Evolutionary conservation across 53 echinoderm and acorn worm species (phyloP).

Genomic region (Zoroaster sp.): DNA sequence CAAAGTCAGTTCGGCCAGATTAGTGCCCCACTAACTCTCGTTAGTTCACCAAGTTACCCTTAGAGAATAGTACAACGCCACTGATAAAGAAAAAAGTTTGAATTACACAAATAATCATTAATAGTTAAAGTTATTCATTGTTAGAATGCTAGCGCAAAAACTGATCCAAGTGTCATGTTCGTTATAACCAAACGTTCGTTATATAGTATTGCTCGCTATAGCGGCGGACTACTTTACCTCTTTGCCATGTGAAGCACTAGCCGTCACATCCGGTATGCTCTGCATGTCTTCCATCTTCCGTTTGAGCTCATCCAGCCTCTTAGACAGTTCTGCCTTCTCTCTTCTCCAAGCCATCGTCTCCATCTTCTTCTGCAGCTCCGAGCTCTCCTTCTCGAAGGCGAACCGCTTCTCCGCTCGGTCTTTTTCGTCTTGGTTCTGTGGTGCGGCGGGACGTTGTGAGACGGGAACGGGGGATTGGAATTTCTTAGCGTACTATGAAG

Average conservation of each 20-base stretch:
- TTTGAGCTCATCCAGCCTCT: slow-evolving; percentile 78
- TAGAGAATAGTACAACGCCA: too few species aligned
- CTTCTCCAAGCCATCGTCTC: slow-evolving; percentile 79
- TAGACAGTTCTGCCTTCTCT: slow-evolving; percentile 78
- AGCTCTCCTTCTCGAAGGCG: slow-evolving; percentile 77
- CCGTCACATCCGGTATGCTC: slow-evolving; percentile 10
- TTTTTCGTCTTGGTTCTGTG: slow-evolving; percentile 73
- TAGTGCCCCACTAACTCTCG: too few species aligned
- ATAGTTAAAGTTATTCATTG: too few species aligned
- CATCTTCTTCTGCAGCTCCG: slow-evolving; percentile 86
- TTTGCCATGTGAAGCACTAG: slow-evolving; percentile 5
- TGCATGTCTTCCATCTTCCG: slow-evolving; percentile 74
- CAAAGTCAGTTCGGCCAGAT: too few species aligned
- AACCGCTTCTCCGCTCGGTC: slow-evolving; percentile 64
- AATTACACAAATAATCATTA: too few species aligned
- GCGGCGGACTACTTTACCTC: not conserved
- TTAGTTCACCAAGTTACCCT: too few species aligned
- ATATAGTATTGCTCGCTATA: too few species aligned
- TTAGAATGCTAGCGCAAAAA: too few species aligned
- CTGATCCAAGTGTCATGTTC: too few species aligned
- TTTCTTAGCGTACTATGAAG: slow-evolving; percentile 42
- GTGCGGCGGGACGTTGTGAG: slow-evolving; percentile 14
- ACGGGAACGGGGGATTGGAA: slow-evolving; percentile 9
- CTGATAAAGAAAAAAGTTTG: too few species aligned
- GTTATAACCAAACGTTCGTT: too few species aligned